phyloP scores from a whole-genome alignment of 2,888 invertebrate genomes.

The Spicauda simplicius region DNA sequence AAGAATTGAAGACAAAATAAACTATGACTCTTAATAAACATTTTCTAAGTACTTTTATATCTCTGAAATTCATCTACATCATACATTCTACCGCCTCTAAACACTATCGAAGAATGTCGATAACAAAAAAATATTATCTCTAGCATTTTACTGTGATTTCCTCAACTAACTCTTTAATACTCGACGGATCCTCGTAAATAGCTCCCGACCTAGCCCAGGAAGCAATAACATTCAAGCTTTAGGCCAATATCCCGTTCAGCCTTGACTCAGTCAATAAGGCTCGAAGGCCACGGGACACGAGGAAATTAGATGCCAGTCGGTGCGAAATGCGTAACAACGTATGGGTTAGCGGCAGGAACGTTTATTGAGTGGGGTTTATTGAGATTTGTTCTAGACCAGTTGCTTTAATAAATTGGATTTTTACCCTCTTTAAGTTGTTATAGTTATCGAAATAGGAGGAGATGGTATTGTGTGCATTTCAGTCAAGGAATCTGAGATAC shows the following conservation, averaged over 20 bases:
- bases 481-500: too few relatives aligned
- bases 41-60: too few relatives aligned
- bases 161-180: not conserved
- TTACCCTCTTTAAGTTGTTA: too few relatives aligned
- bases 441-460: too few relatives aligned
- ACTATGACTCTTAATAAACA: too few relatives aligned
- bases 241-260: slow-evolving; percentile 8
- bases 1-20: too few relatives aligned
- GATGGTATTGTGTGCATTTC: too few relatives aligned
- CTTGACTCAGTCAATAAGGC: slow-evolving; percentile 15
- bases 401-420: too few relatives aligned
- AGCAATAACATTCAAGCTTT: slow-evolving; percentile 30
- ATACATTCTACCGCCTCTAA: too few relatives aligned
- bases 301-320: slow-evolving; percentile 5
- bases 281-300: not conserved
- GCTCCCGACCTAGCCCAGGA: slow-evolving; percentile 34
- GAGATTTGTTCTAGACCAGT: not conserved
- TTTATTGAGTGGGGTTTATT: not conserved
- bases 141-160: not conserved
- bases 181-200: slow-evolving; percentile 16
- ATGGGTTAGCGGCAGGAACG: not conserved
- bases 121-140: not conserved
- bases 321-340: slow-evolving; percentile 6
- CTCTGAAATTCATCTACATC: too few relatives aligned
- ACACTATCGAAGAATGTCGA: too few relatives aligned